A percentile compares a stretch with the other conserved stretches of the same genome.
phyloP scores from a whole-genome alignment of 2,797 vertebrate genomes.

The Hemitrygon akajei region DNA sequence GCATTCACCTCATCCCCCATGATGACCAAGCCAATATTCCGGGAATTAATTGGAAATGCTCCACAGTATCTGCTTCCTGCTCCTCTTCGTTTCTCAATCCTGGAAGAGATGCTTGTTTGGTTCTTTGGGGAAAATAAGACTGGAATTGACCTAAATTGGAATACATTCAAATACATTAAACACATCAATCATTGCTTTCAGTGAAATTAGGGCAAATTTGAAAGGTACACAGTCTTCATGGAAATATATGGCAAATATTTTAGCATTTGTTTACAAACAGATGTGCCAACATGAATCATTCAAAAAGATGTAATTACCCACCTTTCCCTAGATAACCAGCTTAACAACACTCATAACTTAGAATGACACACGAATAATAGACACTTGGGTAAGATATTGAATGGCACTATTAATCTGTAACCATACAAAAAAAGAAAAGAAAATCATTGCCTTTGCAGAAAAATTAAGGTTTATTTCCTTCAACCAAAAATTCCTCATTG shows the following conservation, averaged over 20 bases:
- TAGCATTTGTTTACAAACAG: conserved; percentile 13
- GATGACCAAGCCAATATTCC: background rate
- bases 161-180: background rate
- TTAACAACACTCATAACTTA: background rate
- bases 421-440: background rate
- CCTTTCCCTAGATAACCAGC: background rate
- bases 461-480: background rate
- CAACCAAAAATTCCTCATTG: background rate
- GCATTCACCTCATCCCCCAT: background rate
- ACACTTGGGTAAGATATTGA: background rate
- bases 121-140: conserved; percentile 11
- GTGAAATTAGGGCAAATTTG: background rate
- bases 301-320: background rate
- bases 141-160: background rate
- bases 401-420: background rate
- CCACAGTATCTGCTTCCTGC: background rate
- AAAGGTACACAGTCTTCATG: conserved; percentile 4
- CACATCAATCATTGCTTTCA: background rate
- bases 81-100: background rate
- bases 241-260: background rate
- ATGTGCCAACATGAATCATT: conserved; percentile 12
- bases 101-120: conserved; percentile 25
- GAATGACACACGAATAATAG: background rate
- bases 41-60: conserved; percentile 14
- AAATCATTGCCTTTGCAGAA: background rate